Conservation (phyloP, 2,113 vertebrate genomes). For the Brachyhypopomus gauderio region DNA sequence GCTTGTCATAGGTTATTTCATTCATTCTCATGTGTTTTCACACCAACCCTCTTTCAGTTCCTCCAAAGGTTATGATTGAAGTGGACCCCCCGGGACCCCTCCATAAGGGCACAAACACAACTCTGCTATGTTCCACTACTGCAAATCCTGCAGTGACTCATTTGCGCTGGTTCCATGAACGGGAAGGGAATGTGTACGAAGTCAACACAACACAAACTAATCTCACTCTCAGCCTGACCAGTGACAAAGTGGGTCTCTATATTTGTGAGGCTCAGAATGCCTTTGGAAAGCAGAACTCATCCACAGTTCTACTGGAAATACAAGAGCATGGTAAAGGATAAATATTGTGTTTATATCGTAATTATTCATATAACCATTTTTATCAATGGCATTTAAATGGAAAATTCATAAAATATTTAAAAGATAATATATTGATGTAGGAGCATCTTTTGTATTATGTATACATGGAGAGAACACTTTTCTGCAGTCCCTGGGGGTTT, state of each 20-base stretch:
- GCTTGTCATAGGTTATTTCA: background rate
- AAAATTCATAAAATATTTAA: no score
- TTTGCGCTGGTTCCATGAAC: background rate
- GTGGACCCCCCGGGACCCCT: background rate
- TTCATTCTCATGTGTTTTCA: background rate
- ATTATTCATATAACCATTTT: background rate
- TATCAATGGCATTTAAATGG: no score
- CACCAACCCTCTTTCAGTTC: background rate
- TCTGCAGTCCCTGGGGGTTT: no score
- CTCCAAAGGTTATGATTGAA: background rate
- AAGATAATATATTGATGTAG: no score
- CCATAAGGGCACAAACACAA: background rate
- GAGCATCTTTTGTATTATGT: no score
- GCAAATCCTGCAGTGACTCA: background rate
- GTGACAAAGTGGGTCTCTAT: background rate
- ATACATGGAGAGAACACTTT: no score
- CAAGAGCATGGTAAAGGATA: background rate
- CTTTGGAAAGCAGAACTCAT: slow-evolving; percentile 5
- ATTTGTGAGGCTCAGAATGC: background rate
- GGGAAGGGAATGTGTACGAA: background rate
- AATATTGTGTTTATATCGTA: background rate
- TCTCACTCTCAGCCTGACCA: background rate
- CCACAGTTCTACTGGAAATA: background rate
- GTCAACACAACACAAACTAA: background rate
- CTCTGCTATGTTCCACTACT: background rate